Conservation (phyloP, 2,888 invertebrate genomes). For the Gisinianus flammeolus region DNA sequence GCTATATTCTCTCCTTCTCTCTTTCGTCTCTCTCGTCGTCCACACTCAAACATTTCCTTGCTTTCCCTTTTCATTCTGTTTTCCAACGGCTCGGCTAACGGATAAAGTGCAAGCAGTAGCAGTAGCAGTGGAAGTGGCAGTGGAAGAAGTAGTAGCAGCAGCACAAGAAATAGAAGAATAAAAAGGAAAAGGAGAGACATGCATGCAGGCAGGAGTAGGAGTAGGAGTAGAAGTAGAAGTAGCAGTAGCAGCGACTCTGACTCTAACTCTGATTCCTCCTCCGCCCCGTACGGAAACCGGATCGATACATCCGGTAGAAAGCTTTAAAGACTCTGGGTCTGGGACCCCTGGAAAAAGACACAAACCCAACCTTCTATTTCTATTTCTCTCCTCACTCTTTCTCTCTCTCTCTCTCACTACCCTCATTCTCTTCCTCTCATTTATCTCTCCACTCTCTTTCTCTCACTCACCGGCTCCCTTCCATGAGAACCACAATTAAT, state of each 20-base stretch:
- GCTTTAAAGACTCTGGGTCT: slow-evolving; percentile 15
- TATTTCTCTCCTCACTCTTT: background rate
- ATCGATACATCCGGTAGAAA: slow-evolving; percentile 24
- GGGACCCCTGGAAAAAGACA: slow-evolving; percentile 35
- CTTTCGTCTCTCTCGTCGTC: background rate
- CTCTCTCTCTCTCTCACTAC: background rate
- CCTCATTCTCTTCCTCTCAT: background rate
- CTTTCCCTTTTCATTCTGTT: slow-evolving; percentile 50
- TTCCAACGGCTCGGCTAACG: slow-evolving; percentile 46
- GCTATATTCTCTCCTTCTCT: background rate
- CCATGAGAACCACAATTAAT: background rate
- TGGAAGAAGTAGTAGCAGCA: background rate
- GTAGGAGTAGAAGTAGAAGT: too few species aligned
- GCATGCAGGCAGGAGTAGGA: background rate
- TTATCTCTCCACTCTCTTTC: background rate
- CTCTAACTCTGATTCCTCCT: slow-evolving; percentile 23
- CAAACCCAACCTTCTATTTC: slow-evolving; percentile 9
- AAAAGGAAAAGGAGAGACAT: background rate
- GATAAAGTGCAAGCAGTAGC: slow-evolving; percentile 28
- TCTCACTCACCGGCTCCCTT: background rate
- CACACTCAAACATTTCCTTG: slow-evolving; percentile 20
- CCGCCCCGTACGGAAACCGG: slow-evolving; percentile 23
- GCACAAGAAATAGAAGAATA: background rate
- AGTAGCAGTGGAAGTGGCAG: background rate
- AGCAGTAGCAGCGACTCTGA: background rate